Base-by-base conservation (phyloP, 1,140 invertebrate genomes). In the Hycleus cichorii region DNA sequence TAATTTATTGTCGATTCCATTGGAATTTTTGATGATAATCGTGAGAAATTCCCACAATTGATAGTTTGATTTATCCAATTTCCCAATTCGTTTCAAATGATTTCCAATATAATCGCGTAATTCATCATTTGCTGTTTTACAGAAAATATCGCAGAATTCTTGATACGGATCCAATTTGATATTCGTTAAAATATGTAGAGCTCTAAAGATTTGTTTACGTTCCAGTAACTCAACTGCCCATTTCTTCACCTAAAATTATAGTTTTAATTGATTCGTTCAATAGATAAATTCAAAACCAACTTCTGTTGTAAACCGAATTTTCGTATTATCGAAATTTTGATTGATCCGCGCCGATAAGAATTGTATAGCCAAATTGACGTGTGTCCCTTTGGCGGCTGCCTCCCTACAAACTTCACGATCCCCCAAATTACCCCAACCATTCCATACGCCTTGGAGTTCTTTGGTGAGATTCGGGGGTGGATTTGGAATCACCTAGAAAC, bases 331-430 rank as follows among this genome's bases (percentile, higher is more conserved):
- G 25, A 78, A 69, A 49, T 69, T 75, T 74, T 78, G 80, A 51
- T 73, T 70, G 63, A 78, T 81, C 62, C 81, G 78, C 11, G 65
- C 67, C 44, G 77, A 76, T 10, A 86, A 69, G 72, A 80, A 84
- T 62, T 78, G 77, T 42, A 78, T 70, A 47, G 81, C 83, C 51
- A 85, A 65, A 32, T 76, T 69, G 47, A 85, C 77, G 63, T 83
- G 80, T 43, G 76, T 79, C 10, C 83, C 83, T 71, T 86, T 85
- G 0, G 80, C 78, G 49, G 81, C 83, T 40, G 84, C 80, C 69
- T 86, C 83, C 60, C 84, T 74, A 0, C 82, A 80, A 39, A 85
- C 77, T 69, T 86, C 83, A 65, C 80, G 71, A 24, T 72, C 76
- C 73, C 67, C 80, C 77, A 74, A 80, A 74, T 70, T 77, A 72